Conservation (phyloP, 2,113 vertebrate species). For the Dermatemys mawii region DNA sequence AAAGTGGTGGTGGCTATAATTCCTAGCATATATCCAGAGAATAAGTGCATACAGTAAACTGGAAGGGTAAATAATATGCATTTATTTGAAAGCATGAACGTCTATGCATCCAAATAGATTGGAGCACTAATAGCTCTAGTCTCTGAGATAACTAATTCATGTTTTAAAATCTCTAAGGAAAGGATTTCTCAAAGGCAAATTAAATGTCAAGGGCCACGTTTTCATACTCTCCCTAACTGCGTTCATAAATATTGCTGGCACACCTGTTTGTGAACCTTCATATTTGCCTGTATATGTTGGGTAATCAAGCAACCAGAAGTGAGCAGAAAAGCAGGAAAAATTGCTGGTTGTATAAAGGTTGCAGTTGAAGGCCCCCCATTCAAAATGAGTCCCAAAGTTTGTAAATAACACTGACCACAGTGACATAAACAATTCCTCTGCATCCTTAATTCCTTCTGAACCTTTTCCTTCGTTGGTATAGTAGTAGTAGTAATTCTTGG, state of each 20-base stretch:
- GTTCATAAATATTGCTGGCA: neutral
- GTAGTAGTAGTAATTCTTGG: fast-evolving
- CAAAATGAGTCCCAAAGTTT: fast-evolving
- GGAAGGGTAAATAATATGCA: fast-evolving
- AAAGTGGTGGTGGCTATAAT: neutral
- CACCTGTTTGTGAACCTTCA: fast-evolving
- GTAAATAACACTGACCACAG: neutral
- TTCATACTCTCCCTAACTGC: fast-evolving
- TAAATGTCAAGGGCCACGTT: too few species aligned
- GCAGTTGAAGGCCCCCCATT: too few species aligned
- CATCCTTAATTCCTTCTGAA: fast-evolving
- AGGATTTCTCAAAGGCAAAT: fast-evolving
- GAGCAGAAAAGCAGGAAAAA: fast-evolving
- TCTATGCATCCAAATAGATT: neutral
- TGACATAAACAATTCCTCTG: neutral
- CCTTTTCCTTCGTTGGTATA: neutral
- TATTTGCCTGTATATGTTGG: fast-evolving
- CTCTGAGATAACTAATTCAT: neutral
- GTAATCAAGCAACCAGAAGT: fast-evolving
- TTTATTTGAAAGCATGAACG: fast-evolving
- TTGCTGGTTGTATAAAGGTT: neutral
- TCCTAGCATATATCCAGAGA: neutral
- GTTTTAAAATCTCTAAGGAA: neutral
- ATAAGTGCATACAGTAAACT: neutral
- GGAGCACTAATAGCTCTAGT: neutral